A percentile compares a stretch with the other conserved stretches of the same genome.
These are phyloP conservation scores for Tenthredo notha DNA, from an alignment of 2,888 invertebrate genomes.

Conservation along the genomic window DNA sequence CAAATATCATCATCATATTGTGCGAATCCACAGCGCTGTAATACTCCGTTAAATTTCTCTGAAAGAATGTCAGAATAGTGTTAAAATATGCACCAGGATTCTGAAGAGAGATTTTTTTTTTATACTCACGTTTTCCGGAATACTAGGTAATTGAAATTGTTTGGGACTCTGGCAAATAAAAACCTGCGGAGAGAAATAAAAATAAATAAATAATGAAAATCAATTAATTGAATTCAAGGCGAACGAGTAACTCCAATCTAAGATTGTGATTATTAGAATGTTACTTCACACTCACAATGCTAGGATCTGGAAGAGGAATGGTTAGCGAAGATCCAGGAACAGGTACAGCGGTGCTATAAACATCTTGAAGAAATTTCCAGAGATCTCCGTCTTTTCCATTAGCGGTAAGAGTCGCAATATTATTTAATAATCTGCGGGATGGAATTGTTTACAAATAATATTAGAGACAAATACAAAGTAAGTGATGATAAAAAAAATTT, in stretches of 20 bases:
- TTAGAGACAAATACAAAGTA: neutral
- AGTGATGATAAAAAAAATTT: neutral
- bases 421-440: constrained; percentile 86
- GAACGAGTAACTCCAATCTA: neutral
- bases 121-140: constrained; percentile 95
- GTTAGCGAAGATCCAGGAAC: constrained; percentile 84
- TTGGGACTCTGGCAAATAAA: constrained; percentile 90
- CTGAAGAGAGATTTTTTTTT: neutral
- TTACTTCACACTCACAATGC: constrained; percentile 79
- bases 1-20: constrained; percentile 97
- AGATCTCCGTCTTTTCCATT: constrained; percentile 81
- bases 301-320: constrained; percentile 80
- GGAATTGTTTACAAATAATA: neutral
- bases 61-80: constrained; percentile 66
- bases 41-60: constrained; percentile 98
- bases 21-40: constrained; percentile 97
- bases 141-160: constrained; percentile 92
- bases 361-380: constrained; percentile 83
- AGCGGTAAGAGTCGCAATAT: constrained; percentile 88
- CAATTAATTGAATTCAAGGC: neutral
- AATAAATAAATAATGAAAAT: constrained; percentile 56
- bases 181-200: constrained; percentile 81
- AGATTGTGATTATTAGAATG: neutral
- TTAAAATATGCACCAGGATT: neutral
- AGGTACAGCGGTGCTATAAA: constrained; percentile 85